phyloP scores from a whole-genome alignment of 2,113 vertebrate species.

The Pituophis catenifer region DNA sequence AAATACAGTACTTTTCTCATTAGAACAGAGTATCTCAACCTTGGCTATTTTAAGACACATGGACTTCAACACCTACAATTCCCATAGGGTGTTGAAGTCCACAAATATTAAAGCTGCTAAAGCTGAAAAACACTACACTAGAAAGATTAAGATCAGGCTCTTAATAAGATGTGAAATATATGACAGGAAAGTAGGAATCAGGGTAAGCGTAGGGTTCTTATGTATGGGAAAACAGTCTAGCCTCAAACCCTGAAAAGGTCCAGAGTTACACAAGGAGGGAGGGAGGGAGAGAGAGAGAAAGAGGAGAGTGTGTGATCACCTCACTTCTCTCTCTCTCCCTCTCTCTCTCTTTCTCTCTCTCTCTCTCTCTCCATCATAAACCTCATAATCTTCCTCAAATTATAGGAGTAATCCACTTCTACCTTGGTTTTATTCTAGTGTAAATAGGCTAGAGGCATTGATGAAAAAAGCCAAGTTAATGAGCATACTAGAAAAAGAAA shows the following conservation, averaged over 20 bases:
- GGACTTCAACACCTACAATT: neutral
- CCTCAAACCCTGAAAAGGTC: neutral
- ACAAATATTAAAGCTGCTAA: neutral
- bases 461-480: neutral
- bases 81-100: neutral
- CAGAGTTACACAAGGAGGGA: too few relatives aligned
- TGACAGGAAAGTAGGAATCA: neutral
- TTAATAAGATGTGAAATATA: neutral
- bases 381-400: slow-evolving; percentile 88
- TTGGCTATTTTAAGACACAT: neutral
- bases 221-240: neutral
- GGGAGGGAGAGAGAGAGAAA: slow-evolving; percentile 9
- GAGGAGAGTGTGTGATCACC: too few relatives aligned
- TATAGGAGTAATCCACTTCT: slow-evolving; percentile 88
- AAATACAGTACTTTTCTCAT: neutral
- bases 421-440: slow-evolving; percentile 76
- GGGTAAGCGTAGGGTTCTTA: neutral
- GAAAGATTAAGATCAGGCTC: neutral
- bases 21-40: neutral
- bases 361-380: slow-evolving; percentile 66
- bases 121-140: neutral
- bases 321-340: too few relatives aligned
- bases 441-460: slow-evolving; percentile 77
- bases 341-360: slow-evolving; percentile 38
- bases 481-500: slow-evolving; percentile 60